Evolutionary conservation across 2,888 invertebrate genomes (phyloP).

Genomic region (Brachyptera putata): DNA sequence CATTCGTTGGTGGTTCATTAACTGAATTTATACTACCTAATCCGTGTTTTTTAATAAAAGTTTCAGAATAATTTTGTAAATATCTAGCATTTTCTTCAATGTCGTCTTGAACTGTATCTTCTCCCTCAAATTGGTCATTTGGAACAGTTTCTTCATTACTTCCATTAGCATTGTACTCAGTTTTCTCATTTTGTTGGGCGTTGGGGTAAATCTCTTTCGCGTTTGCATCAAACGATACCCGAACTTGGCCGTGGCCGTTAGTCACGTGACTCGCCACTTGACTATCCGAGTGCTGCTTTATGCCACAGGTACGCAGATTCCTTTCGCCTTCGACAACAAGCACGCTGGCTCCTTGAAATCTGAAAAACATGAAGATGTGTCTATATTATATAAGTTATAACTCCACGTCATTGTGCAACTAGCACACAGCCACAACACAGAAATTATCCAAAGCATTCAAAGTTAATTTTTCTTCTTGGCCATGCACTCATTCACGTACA

Average conservation of each 20-base stretch:
- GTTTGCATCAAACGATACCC: constrained; percentile 56
- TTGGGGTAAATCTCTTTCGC: constrained; percentile 47
- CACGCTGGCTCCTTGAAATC: constrained; percentile 66
- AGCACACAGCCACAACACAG: too few relatives aligned
- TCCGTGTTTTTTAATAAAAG: constrained; percentile 9
- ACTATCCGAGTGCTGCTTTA: constrained; percentile 64
- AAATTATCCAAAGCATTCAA: too few relatives aligned
- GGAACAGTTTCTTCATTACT: constrained; percentile 32
- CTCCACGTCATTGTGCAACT: too few relatives aligned
- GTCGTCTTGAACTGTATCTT: constrained; percentile 22
- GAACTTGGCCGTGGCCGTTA: constrained; percentile 54
- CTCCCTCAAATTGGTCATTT: constrained; percentile 1
- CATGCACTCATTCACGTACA: too few relatives aligned
- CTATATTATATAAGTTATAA: constrained; percentile 7
- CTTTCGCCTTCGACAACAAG: constrained; percentile 76
- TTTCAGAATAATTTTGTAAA: constrained; percentile 5
- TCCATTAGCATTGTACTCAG: not conserved
- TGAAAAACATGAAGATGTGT: too few relatives aligned
- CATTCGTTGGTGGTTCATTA: constrained; percentile 31
- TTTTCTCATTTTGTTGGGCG: not conserved
- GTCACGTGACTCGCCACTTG: constrained; percentile 54
- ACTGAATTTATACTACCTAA: not conserved
- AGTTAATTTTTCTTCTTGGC: too few relatives aligned
- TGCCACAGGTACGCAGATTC: constrained; percentile 70
- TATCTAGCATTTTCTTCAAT: constrained; percentile 19